These are phyloP conservation scores for Bombus superbus DNA, from an alignment of 1,140 invertebrate species.

Conservation along the genomic window DNA sequence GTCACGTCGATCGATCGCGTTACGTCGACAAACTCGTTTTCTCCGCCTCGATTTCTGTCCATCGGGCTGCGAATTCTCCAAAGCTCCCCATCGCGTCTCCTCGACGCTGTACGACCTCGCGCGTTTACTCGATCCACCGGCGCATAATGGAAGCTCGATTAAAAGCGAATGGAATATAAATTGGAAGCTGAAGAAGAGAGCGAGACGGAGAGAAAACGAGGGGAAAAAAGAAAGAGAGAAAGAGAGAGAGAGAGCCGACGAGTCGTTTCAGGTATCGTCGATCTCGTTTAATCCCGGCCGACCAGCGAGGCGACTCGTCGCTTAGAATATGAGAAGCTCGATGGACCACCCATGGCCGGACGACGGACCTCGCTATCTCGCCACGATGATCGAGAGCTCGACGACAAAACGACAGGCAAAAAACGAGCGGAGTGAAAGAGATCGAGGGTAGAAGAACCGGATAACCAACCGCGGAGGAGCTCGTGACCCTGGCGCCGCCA, in stretches of 20 bases:
- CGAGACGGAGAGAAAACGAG: background rate
- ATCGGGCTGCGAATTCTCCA: background rate
- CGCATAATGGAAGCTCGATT: conserved; percentile 42
- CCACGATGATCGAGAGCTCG: conserved; percentile 54
- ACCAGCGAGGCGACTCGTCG: background rate
- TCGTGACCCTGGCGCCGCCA: conserved; percentile 10
- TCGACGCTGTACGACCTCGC: background rate
- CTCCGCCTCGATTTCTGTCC: background rate
- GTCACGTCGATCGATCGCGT: background rate
- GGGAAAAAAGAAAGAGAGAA: background rate
- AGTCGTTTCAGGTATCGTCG: conserved; percentile 39
- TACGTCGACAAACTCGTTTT: background rate
- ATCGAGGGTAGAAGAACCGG: background rate
- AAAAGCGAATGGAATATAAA: conserved; percentile 44
- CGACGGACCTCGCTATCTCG: conserved; percentile 36
- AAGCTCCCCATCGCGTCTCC: too few relatives aligned
- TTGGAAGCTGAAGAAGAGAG: background rate
- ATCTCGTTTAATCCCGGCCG: conserved; percentile 44
- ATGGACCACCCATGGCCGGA: conserved; percentile 51
- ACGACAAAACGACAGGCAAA: conserved; percentile 47
- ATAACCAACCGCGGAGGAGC: background rate
- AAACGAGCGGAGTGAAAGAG: background rate
- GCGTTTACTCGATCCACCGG: conserved; percentile 10
- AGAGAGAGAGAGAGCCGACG: conserved; percentile 1
- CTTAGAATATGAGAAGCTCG: conserved; percentile 54